phyloP scores from a whole-genome alignment of 2,888 invertebrate species.

The Neoaliturus tenellus region DNA sequence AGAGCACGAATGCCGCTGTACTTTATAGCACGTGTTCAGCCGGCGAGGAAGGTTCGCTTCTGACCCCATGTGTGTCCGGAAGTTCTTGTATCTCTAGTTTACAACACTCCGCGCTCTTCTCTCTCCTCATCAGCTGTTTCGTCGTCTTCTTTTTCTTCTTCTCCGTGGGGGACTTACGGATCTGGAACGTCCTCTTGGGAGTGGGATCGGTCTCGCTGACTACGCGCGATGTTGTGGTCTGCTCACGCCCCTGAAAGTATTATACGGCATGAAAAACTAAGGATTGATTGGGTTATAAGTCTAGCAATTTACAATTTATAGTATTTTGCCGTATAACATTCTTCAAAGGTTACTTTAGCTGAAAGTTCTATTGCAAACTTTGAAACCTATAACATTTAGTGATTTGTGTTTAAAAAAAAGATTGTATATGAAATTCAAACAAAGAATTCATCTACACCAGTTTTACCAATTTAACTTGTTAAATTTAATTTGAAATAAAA shows the following conservation, averaged over 20 bases:
- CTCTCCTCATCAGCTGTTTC: not conserved
- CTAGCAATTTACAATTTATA: too few species aligned
- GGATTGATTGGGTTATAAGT: too few species aligned
- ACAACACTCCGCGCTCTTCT: constrained; percentile 25
- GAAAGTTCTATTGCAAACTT: too few species aligned
- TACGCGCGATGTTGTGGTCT: constrained; percentile 9
- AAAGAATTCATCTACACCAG: too few species aligned
- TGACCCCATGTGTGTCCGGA: not conserved
- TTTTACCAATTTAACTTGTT: too few species aligned
- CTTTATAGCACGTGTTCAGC: constrained; percentile 16
- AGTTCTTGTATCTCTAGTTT: not conserved
- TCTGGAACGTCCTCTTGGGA: constrained; percentile 16
- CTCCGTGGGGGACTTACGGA: not conserved
- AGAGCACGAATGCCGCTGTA: not conserved
- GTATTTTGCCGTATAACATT: too few species aligned
- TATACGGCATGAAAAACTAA: too few species aligned
- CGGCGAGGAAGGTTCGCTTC: constrained; percentile 25
- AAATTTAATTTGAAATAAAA: too few species aligned
- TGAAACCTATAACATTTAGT: too few species aligned
- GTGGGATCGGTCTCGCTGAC: constrained; percentile 16
- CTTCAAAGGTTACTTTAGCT: too few species aligned
- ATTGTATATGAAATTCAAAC: too few species aligned
- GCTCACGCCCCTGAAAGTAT: constrained; percentile 6
- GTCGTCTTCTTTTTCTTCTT: constrained; percentile 16
- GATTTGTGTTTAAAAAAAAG: too few species aligned